A percentile compares a stretch with the other conserved stretches of the same genome.
phyloP scores from a whole-genome alignment of 2,797 vertebrate species.

The Coreius guichenoti region DNA sequence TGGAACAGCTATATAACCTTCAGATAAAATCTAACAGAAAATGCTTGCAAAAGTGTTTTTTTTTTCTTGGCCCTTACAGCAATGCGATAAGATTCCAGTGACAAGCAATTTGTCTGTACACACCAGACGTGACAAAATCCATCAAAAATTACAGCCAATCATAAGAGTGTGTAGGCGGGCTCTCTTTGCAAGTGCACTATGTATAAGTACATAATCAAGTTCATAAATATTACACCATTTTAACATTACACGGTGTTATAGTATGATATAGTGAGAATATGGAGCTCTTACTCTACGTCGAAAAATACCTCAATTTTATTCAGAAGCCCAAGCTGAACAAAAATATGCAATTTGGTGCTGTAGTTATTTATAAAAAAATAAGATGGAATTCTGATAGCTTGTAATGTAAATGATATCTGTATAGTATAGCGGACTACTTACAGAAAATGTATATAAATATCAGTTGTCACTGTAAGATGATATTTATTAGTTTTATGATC shows the following conservation, averaged over 20 bases:
- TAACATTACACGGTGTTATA: too few species aligned
- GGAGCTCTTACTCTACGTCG: too few species aligned
- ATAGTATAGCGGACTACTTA: not conserved
- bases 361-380: not conserved
- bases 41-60: not conserved
- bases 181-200: too few species aligned
- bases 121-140: too few species aligned
- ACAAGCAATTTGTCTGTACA: not conserved
- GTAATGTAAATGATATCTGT: not conserved
- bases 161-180: too few species aligned
- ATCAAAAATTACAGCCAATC: too few species aligned
- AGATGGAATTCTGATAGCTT: not conserved
- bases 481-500: not conserved
- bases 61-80: not conserved
- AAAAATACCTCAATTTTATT: not conserved
- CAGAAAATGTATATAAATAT: not conserved
- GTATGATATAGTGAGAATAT: too few species aligned
- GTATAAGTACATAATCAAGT: too few species aligned
- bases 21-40: not conserved
- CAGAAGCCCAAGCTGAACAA: not conserved
- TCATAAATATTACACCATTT: too few species aligned
- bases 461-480: not conserved
- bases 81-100: not conserved
- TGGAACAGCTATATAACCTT: not conserved
- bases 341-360: too few species aligned